Percentiles rank a stretch among this genome's conserved stretches.
These are phyloP conservation scores for Eupithecia subumbrata DNA, from an alignment of 2,888 invertebrate species.

Conservation along the genomic window DNA sequence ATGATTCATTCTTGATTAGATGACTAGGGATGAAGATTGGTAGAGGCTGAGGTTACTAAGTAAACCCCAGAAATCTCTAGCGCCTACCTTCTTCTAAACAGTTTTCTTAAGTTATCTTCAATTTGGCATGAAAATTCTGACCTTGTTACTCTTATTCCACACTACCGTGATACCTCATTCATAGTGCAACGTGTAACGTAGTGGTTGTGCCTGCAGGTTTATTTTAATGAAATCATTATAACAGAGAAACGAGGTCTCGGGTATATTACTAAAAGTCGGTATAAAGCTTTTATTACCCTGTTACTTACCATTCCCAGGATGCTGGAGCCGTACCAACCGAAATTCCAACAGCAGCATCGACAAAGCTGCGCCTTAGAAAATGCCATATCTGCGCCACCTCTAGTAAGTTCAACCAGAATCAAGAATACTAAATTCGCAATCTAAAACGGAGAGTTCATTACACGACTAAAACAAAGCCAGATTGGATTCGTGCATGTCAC, in stretches of 20 bases:
- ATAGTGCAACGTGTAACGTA: neutral
- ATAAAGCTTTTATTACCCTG: neutral
- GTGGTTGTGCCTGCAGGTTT: neutral
- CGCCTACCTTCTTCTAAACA: neutral
- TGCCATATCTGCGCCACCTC: constrained; percentile 70
- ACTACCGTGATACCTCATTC: neutral
- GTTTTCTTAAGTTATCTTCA: neutral
- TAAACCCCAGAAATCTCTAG: neutral
- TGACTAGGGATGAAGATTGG: neutral
- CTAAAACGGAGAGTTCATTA: no score
- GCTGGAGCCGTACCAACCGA: constrained; percentile 95
- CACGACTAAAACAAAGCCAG: no score
- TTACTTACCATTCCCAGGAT: constrained; percentile 79
- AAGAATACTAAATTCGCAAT: neutral
- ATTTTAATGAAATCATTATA: neutral
- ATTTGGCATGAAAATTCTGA: neutral
- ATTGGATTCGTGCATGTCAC: no score
- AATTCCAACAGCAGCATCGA: constrained; percentile 93
- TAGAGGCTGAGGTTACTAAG: neutral
- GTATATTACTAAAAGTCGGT: neutral
- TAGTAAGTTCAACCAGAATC: constrained; percentile 62
- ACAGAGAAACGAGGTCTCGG: neutral
- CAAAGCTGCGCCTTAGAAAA: constrained; percentile 89
- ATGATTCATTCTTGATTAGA: neutral
- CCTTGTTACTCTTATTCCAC: neutral